These are phyloP conservation scores for Drosophila varians DNA, from an alignment of 1,140 invertebrate genomes.

Conservation along the genomic window DNA sequence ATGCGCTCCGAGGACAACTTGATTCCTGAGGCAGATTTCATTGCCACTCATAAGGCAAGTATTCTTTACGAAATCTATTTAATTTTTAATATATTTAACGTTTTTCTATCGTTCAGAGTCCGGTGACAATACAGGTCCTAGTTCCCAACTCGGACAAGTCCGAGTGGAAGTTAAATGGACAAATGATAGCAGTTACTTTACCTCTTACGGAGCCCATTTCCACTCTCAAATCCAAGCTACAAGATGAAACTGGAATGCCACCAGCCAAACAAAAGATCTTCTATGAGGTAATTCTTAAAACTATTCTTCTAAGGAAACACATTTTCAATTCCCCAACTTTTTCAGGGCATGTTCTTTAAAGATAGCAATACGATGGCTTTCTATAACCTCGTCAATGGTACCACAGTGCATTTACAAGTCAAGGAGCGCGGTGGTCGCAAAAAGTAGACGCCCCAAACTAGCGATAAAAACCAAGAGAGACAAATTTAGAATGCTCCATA, in stretches of 20 bases:
- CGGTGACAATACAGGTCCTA: constrained; percentile 90
- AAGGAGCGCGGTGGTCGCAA: constrained; percentile 99
- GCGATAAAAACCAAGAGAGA: constrained; percentile 1
- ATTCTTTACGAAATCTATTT: constrained; percentile 13
- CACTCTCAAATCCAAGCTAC: constrained; percentile 94
- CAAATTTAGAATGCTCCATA: constrained; percentile 17
- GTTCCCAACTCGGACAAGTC: constrained; percentile 95
- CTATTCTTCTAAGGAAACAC: not conserved
- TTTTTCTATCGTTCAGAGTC: constrained; percentile 83
- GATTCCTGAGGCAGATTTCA: constrained; percentile 90
- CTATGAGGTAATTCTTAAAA: constrained; percentile 62
- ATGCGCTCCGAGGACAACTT: constrained; percentile 95
- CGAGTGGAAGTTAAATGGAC: constrained; percentile 98
- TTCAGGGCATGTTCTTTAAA: constrained; percentile 98
- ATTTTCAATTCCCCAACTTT: constrained; percentile 60
- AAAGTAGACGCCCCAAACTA: constrained; percentile 88
- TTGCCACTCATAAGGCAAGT: constrained; percentile 84
- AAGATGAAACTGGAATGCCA: constrained; percentile 96
- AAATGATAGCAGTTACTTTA: constrained; percentile 91
- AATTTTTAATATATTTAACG: not conserved
- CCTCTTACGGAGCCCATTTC: constrained; percentile 92
- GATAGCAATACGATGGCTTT: constrained; percentile 97
- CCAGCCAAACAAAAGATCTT: constrained; percentile 96
- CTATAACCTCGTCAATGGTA: constrained; percentile 95
- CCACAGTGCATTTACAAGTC: constrained; percentile 93